phyloP scores from a whole-genome alignment of 1,140 invertebrate genomes.

The Drosophila pachea region DNA sequence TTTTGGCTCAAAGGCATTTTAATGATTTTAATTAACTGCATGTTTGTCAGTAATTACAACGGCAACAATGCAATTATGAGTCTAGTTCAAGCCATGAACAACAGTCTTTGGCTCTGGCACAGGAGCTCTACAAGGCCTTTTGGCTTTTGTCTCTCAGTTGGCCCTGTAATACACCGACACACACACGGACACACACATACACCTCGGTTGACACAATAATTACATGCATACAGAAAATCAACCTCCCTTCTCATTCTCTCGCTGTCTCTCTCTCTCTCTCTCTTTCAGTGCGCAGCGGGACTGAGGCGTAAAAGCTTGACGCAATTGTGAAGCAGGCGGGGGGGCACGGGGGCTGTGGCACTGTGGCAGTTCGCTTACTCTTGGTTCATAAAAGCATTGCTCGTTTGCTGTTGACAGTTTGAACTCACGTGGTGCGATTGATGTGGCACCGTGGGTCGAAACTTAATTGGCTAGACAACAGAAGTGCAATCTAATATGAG shows the following conservation, averaged over 20 bases:
- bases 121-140: slow-evolving; percentile 44
- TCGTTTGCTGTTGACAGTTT: slow-evolving; percentile 46
- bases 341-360: too few relatives aligned
- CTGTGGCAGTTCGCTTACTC: not conserved
- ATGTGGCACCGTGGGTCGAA: slow-evolving; percentile 38
- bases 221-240: slow-evolving; percentile 46
- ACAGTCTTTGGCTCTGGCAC: slow-evolving; percentile 24
- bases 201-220: slow-evolving; percentile 71
- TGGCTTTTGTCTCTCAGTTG: slow-evolving; percentile 44
- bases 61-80: slow-evolving; percentile 73
- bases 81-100: slow-evolving; percentile 53
- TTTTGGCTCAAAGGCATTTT: slow-evolving; percentile 66
- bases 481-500: not conserved
- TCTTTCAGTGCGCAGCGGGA: slow-evolving; percentile 35
- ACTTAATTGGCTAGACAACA: not conserved
- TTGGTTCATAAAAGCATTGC: slow-evolving; percentile 45
- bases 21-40: slow-evolving; percentile 77
- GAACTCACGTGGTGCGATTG: slow-evolving; percentile 34
- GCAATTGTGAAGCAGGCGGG: not conserved
- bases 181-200: slow-evolving; percentile 18
- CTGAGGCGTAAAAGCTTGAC: slow-evolving; percentile 1
- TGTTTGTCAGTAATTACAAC: slow-evolving; percentile 71
- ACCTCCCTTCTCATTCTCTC: not conserved
- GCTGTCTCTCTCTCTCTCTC: not conserved
- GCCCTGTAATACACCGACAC: slow-evolving; percentile 51